Evolutionary conservation across 2,888 invertebrate genomes (phyloP).

Genomic region (Cheilosia variabilis): DNA sequence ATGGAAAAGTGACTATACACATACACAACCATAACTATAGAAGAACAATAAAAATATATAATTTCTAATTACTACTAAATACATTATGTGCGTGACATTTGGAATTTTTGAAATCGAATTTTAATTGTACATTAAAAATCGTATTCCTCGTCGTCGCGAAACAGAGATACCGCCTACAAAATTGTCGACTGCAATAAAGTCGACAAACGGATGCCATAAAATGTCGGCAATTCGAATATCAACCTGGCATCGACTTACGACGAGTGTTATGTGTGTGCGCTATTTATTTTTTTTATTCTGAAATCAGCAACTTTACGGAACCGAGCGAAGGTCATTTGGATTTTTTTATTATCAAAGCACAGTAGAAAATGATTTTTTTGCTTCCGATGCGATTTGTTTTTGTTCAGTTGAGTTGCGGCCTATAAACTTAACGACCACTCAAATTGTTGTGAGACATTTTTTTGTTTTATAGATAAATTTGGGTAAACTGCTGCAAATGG

Average conservation of each 20-base stretch:
- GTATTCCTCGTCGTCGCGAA: constrained; percentile 37
- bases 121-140: constrained; percentile 43
- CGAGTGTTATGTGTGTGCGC: not conserved
- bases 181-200: constrained; percentile 56
- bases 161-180: constrained; percentile 30
- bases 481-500: constrained; percentile 17
- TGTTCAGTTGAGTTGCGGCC: constrained; percentile 9
- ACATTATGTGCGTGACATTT: constrained; percentile 30
- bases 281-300: not conserved
- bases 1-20: not conserved
- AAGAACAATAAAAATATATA: constrained; percentile 36
- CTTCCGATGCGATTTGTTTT: constrained; percentile 3
- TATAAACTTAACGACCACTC: constrained; percentile 48
- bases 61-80: constrained; percentile 39
- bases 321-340: constrained; percentile 29
- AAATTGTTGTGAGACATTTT: constrained; percentile 17
- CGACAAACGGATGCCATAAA: constrained; percentile 49
- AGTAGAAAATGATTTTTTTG: constrained; percentile 23
- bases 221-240: constrained; percentile 3
- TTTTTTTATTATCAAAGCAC: constrained; percentile 39
- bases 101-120: constrained; percentile 24
- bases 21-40: not conserved
- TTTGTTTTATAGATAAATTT: constrained; percentile 40
- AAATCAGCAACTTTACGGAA: constrained; percentile 51
- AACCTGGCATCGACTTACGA: constrained; percentile 10